Conservation (phyloP, 2,113 vertebrate genomes). For the Scomber colias region DNA sequence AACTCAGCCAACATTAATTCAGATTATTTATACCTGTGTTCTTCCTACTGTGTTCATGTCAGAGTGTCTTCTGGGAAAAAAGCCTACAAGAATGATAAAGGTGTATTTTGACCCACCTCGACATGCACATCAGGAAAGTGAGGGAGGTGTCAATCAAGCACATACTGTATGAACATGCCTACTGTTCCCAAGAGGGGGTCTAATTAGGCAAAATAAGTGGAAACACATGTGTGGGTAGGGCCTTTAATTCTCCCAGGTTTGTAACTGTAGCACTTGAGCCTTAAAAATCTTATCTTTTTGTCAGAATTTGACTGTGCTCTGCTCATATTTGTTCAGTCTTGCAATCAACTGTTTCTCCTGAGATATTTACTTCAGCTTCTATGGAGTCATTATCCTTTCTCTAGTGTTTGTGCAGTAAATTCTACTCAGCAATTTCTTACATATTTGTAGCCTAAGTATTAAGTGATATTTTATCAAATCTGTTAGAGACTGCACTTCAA, state of each 20-base stretch:
- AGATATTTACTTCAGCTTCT: background rate
- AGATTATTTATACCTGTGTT: background rate
- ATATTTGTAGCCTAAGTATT: too few species aligned
- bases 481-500: background rate
- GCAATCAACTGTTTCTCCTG: background rate
- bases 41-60: too few species aligned
- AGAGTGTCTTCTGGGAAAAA: background rate
- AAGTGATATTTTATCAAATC: background rate
- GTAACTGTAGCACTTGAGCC: background rate
- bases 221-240: background rate
- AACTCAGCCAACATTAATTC: background rate
- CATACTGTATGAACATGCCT: background rate
- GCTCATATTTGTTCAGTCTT: background rate
- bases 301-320: background rate
- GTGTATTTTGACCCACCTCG: background rate
- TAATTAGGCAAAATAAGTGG: background rate
- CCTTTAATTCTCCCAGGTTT: background rate
- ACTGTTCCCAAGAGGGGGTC: background rate
- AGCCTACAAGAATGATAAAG: background rate
- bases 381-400: background rate
- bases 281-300: background rate
- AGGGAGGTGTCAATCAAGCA: background rate
- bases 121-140: background rate
- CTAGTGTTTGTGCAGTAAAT: background rate
- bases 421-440: background rate